Base-by-base conservation (phyloP, 2,113 vertebrate genomes). In the Plotosus lineatus region DNA sequence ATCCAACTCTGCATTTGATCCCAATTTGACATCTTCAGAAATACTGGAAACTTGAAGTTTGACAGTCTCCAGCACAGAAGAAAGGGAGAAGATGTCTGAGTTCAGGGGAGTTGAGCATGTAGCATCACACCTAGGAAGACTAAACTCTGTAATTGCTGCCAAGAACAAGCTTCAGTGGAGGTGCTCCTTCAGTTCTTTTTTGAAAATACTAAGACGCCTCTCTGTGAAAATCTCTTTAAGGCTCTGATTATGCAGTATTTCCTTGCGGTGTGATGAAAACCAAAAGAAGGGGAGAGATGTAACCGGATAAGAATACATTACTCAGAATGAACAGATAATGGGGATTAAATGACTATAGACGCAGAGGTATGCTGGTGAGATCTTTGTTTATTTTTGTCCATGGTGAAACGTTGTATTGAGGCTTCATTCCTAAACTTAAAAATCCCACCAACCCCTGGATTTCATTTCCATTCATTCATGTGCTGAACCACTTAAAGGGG, bases 1-100 rank as follows among this genome's bases (percentile, higher is more conserved):
- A 28, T 9, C 69, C 50, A 73, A 73, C 17, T 46, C 28, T 72
- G 44, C 42, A 48, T 42, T 71, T 71, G 44, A 71, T 71, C 38
- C 42, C n/a, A 28, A 69, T 28, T 10, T 12, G 42, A 48, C n/a
- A 2, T 42, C 15, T 48, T 42, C 3, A 42, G 26, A 48, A 48
- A 71, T 48, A 19, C 26, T 44, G 15, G 42, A 17, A 71, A 71
- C 28, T 72, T 9, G 9, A 72, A 50, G 15, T 28, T 11, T 72
- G 44, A 23, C 15, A 23, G 12, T 0, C 51, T 73, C 28, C 69
- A 33, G 28, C 26, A 33, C 15, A 36, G 4, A 21, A 31, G 12
- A 19, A 31, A 72, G 19, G 46, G 6, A 50, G 17, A 21, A 50
- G 26, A 50, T 73, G 44, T 7, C 46, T 9, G 11, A 72, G 33